A percentile compares a stretch with the other conserved stretches of the same genome.
Evolutionary conservation across 2,888 invertebrate species (phyloP).

Genomic region (Steinernema scapterisci): DNA sequence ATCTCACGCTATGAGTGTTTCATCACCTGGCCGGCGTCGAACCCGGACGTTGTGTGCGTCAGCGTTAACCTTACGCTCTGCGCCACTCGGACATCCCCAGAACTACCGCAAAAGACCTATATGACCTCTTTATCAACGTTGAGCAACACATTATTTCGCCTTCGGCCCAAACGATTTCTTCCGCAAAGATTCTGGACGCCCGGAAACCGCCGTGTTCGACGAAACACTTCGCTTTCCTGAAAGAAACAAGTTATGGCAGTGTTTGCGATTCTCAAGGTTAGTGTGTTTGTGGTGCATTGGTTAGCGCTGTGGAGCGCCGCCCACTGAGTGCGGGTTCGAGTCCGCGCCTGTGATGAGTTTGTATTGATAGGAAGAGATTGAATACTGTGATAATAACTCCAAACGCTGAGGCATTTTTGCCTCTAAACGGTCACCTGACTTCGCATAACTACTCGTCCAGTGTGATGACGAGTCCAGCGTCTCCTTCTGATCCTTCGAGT

Average conservation of each 20-base stretch:
- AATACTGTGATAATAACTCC: background rate
- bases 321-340: background rate
- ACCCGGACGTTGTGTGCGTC: background rate
- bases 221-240: background rate
- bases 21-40: slow-evolving; percentile 42
- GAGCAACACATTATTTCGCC: background rate
- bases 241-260: background rate
- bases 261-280: background rate
- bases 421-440: background rate
- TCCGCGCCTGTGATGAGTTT: slow-evolving; percentile 17
- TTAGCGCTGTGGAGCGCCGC: background rate
- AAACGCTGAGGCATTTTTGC: slow-evolving; percentile 18
- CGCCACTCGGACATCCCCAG: background rate
- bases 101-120: background rate
- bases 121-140: background rate
- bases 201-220: too few species aligned
- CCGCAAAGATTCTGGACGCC: too few species aligned
- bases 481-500: background rate
- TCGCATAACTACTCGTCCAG: background rate
- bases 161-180: background rate
- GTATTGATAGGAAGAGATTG: slow-evolving; percentile 25
- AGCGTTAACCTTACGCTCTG: background rate
- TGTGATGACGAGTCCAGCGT: background rate
- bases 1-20: slow-evolving; percentile 47
- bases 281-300: slow-evolving; percentile 6